A percentile compares a stretch with the other conserved stretches of the same genome.
These are phyloP conservation scores for Synergus laeviventris DNA, from an alignment of 2,888 invertebrate species.

Conservation along the genomic window DNA sequence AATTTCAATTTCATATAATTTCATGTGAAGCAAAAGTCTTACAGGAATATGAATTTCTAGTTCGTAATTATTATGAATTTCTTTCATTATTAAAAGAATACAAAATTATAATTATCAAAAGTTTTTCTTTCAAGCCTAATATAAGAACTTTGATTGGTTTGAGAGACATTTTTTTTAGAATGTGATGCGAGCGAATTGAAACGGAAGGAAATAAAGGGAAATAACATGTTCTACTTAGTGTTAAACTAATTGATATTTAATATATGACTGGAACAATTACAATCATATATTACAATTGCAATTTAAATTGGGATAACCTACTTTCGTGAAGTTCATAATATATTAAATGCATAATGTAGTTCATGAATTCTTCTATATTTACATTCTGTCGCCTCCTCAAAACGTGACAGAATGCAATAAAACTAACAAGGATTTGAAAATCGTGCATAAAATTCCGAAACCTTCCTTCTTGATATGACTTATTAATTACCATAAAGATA, in stretches of 20 bases:
- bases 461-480: not conserved
- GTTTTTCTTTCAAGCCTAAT: not conserved
- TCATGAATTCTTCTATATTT: not conserved
- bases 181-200: not conserved
- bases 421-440: not conserved
- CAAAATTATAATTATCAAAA: too few relatives aligned
- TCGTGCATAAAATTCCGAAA: constrained; percentile 9
- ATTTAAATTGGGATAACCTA: not conserved
- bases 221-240: not conserved
- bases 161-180: not conserved
- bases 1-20: not conserved
- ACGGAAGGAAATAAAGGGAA: not conserved
- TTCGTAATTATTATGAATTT: not conserved
- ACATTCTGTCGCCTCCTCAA: not conserved
- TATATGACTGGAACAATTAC: not conserved
- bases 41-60: not conserved
- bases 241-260: not conserved
- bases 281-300: not conserved
- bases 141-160: not conserved
- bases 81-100: not conserved
- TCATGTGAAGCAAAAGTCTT: not conserved
- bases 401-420: constrained; percentile 2
- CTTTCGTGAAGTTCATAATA: not conserved
- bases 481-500: constrained; percentile 2
- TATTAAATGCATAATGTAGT: not conserved